Conservation (phyloP, 2,113 vertebrate species). For the Anhinga anhinga region DNA sequence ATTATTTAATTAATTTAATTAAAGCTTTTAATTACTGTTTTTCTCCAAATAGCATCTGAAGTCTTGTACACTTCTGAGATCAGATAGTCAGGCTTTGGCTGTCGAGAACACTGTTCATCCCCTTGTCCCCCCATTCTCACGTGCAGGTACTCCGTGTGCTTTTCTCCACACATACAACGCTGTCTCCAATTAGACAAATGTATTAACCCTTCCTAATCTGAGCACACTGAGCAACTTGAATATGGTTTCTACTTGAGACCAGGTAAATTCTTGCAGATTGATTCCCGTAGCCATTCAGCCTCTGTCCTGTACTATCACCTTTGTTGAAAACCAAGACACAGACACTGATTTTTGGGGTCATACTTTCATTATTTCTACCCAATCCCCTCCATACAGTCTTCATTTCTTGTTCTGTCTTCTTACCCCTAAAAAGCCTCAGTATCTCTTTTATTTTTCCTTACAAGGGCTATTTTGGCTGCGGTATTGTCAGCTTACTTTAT, state of each 20-base stretch:
- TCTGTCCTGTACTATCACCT: not conserved
- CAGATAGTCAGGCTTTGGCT: not conserved
- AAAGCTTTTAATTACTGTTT: not conserved
- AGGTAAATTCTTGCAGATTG: not conserved
- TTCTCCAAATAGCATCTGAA: not conserved
- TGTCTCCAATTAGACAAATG: not conserved
- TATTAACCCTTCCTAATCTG: not conserved
- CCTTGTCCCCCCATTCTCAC: not conserved
- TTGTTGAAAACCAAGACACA: not conserved
- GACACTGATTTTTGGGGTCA: not conserved
- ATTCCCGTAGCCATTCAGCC: accelerated
- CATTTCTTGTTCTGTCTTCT: not conserved
- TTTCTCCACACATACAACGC: not conserved
- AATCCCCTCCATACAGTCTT: not conserved
- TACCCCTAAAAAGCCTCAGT: not conserved
- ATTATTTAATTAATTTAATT: not conserved
- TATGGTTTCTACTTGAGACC: not conserved
- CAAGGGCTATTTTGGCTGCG: not conserved
- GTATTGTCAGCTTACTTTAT: not conserved
- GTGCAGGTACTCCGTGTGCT: not conserved
- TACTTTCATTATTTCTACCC: not conserved
- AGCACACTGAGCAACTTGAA: not conserved
- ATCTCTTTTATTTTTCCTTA: not conserved
- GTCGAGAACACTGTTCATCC: not conserved
- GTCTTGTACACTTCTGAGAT: not conserved